Evolutionary conservation across 2,797 vertebrate genomes (phyloP).

Genomic region (Sebastiscus albofasciatus): DNA sequence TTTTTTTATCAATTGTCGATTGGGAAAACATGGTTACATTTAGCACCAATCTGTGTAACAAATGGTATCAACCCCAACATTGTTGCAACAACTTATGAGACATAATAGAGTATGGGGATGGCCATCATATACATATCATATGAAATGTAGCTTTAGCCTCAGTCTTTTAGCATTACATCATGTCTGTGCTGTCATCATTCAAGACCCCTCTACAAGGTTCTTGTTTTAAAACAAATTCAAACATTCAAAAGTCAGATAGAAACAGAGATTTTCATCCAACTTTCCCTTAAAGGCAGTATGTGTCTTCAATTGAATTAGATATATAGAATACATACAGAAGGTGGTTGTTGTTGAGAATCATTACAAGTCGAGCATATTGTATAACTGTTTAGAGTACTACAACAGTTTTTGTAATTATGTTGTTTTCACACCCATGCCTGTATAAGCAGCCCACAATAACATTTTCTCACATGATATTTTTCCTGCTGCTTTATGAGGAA

Average conservation of each 20-base stretch:
- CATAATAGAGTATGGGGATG: too few species aligned
- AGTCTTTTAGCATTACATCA: background rate
- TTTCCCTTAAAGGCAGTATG: background rate
- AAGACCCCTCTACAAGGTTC: background rate
- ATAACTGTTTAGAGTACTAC: background rate
- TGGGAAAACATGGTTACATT: too few species aligned
- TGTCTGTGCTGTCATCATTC: background rate
- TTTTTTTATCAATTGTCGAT: too few species aligned
- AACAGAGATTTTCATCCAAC: background rate
- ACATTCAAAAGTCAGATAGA: background rate
- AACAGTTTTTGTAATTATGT: background rate
- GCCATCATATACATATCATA: too few species aligned
- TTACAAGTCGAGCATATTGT: constrained; percentile 16
- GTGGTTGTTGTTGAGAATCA: background rate
- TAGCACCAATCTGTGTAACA: too few species aligned
- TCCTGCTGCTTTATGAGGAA: background rate
- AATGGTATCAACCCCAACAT: too few species aligned
- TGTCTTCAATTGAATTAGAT: background rate
- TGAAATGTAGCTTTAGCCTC: background rate
- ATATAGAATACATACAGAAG: background rate
- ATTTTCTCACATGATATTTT: background rate
- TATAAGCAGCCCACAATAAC: constrained; percentile 4
- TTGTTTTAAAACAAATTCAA: background rate
- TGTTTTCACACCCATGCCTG: constrained; percentile 23
- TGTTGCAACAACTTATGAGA: too few species aligned